Evolutionary conservation across 2,888 invertebrate species (phyloP).

Genomic region (Busseola fusca): DNA sequence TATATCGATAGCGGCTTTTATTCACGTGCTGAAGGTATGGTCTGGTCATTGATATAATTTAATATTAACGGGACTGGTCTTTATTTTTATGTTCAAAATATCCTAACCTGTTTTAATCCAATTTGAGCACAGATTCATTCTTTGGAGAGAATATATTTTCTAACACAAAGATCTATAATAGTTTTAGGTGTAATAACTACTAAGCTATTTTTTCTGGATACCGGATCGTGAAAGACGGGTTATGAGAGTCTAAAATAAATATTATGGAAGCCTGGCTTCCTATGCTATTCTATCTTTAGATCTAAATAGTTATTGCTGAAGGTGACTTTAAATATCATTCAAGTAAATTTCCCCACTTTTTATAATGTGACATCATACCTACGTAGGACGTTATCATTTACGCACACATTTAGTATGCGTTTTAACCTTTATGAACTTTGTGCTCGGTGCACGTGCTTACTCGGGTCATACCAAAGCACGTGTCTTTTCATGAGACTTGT

Average conservation of each 20-base stretch:
- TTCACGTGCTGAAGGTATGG: conserved; percentile 30
- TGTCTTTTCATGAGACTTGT: conserved; percentile 21
- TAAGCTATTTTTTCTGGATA: conserved; percentile 1
- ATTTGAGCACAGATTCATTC: background rate
- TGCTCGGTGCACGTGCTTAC: conserved; percentile 4
- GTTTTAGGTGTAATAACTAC: background rate
- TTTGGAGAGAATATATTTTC: background rate
- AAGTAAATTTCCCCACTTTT: conserved; percentile 25
- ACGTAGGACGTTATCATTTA: conserved; percentile 28
- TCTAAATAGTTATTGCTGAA: conserved; percentile 24
- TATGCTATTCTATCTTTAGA: conserved; percentile 14
- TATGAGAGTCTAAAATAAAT: conserved; percentile 2
- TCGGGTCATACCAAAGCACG: background rate
- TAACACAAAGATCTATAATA: background rate
- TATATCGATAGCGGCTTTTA: conserved; percentile 2
- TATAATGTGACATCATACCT: conserved; percentile 3
- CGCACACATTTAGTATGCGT: conserved; percentile 31
- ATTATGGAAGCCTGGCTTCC: background rate
- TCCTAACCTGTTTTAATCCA: background rate
- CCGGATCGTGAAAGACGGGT: conserved; percentile 2
- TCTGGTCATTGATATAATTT: no score
- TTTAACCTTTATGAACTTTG: conserved; percentile 41
- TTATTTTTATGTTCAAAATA: conserved; percentile 1
- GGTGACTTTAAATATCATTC: conserved; percentile 37
- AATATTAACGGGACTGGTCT: background rate